Base-by-base conservation (phyloP, 2,888 invertebrate species). In the Miltochrista miniata region DNA sequence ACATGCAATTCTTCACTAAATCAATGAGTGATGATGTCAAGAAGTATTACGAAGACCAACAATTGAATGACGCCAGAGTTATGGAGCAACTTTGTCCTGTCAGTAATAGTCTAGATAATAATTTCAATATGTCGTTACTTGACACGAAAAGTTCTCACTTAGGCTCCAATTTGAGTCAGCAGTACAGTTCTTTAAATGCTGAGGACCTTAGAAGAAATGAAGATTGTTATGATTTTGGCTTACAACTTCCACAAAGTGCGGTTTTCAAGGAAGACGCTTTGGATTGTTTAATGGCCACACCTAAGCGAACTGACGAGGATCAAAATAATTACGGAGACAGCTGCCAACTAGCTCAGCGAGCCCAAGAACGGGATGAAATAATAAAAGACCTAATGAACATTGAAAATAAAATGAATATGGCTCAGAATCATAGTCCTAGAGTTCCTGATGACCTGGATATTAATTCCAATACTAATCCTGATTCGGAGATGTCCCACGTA, bases 11-110 rank as follows among this genome's bases (percentile, higher is more conserved):
- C 58, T 90, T 90, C 36, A 90, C 90, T 0, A 90, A 90, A 67
- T 87, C 90, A 30, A 88, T 91, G 86, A 90, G 87, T 48, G 90
- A 91, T 46, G 91, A 91, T 45, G 90, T 91, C 0, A 90, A 90
- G 59, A 90, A 90, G 61, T 91, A 86, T 73, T 91, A 91, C 49
- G 84, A 87, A 62, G 90, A 90, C 48, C 88, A 87, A 50, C 87
- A 85, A 43, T 58, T 90, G 7, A 81, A 71, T 44, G 90, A 90
- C 54, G 70, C 83, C 1, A 79, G 87, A 57, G 83, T 76, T 8
- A 81, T 87, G 70, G 90, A 87, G 51, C 87, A 88, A 53, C 70
- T 89, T 13, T 90, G 90, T 58, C 87, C 90, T 9, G 73, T 79
- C 4, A 90, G 86, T 60, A 80, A 82, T 46, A 72, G 84, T 9